phyloP scores from a whole-genome alignment of 2,888 invertebrate genomes.

The Gymnoscelis rufifasciata region DNA sequence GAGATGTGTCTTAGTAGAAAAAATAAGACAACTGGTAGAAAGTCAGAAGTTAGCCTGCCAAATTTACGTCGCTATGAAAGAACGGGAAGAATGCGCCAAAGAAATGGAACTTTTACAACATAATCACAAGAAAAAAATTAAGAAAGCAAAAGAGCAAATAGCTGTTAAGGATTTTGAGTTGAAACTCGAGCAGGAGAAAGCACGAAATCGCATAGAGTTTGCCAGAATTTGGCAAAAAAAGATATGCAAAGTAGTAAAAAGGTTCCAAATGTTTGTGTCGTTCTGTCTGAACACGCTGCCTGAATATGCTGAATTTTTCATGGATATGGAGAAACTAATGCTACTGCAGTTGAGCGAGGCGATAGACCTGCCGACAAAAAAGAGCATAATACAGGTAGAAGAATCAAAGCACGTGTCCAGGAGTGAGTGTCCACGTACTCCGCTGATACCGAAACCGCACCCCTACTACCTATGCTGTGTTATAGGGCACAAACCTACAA shows the following conservation, averaged over 20 bases:
- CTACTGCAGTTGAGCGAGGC: constrained; percentile 57
- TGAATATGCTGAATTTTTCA: constrained; percentile 65
- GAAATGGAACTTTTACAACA: constrained; percentile 42
- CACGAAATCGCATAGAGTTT: constrained; percentile 43
- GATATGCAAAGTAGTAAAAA: constrained; percentile 63
- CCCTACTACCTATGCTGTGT: constrained; percentile 64
- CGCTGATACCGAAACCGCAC: constrained; percentile 46
- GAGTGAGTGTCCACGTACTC: constrained; percentile 39
- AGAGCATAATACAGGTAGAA: constrained; percentile 53
- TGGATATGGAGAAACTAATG: constrained; percentile 67
- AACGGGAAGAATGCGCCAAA: constrained; percentile 52
- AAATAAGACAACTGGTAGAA: constrained; percentile 50
- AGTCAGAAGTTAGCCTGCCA: constrained; percentile 66
- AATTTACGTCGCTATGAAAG: constrained; percentile 68
- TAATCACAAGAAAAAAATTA: constrained; percentile 51
- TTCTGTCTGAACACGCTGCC: constrained; percentile 58
- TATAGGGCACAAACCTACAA: constrained; percentile 43
- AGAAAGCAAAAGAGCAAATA: constrained; percentile 42
- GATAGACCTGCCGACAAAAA: constrained; percentile 46
- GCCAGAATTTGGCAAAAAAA: constrained; percentile 57
- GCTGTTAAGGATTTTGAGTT: constrained; percentile 51
- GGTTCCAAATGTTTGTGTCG: constrained; percentile 59
- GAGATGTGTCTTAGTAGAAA: constrained; percentile 60
- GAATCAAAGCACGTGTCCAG: too few relatives aligned
- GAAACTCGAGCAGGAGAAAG: constrained; percentile 43